These are phyloP conservation scores for Euleptes europaea DNA, from an alignment of 2,113 vertebrate species.

Conservation along the genomic window DNA sequence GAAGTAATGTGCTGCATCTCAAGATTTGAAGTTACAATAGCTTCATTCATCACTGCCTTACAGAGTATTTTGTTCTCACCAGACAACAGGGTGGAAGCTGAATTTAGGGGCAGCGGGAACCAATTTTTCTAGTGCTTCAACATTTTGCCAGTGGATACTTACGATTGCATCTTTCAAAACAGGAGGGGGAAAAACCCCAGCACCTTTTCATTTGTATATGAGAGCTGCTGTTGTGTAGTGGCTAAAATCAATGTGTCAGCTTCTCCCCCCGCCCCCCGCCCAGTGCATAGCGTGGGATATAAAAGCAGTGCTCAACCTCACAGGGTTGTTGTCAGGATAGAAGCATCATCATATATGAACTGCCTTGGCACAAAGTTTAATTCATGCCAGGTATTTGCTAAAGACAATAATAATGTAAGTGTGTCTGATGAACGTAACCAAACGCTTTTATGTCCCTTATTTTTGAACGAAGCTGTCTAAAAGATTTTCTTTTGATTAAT, in stretches of 20 bases:
- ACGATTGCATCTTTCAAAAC: not conserved
- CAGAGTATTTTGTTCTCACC: not conserved
- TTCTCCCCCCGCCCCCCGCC: too few relatives aligned
- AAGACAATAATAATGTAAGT: not conserved
- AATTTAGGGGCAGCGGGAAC: not conserved
- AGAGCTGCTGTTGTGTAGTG: not conserved
- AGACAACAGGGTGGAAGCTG: not conserved
- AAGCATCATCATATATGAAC: not conserved
- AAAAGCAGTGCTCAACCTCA: not conserved
- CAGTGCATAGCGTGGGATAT: too few relatives aligned
- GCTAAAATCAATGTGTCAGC: not conserved
- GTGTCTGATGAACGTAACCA: not conserved
- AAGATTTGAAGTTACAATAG: not conserved
- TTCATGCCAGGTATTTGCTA: not conserved
- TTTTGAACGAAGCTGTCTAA: not conserved
- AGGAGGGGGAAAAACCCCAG: not conserved
- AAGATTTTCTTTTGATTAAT: conserved; percentile 60
- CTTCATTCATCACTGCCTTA: not conserved
- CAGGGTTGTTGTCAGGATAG: not conserved
- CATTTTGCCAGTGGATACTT: not conserved
- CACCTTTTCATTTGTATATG: not conserved
- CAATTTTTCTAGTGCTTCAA: not conserved
- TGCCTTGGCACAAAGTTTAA: not conserved
- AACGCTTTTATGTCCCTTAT: not conserved
- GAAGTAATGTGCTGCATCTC: not conserved